These are phyloP conservation scores for Heliornis fulica DNA, from an alignment of 2,113 vertebrate species.

Conservation along the genomic window DNA sequence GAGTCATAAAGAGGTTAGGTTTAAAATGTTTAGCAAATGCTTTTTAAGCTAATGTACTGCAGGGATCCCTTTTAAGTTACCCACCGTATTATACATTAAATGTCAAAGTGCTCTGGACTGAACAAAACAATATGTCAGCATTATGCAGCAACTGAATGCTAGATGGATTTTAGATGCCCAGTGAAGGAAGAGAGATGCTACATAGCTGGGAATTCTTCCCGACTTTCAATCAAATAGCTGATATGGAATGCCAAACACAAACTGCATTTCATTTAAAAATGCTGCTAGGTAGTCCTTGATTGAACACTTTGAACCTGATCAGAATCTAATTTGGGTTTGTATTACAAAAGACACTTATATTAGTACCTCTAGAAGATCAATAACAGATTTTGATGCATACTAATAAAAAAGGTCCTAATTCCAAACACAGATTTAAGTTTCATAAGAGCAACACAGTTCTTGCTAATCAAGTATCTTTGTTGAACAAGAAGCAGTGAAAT, in stretches of 20 bases:
- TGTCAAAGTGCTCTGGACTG: conserved; percentile 21
- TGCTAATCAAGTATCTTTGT: conserved; percentile 39
- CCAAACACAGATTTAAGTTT: conserved; percentile 36
- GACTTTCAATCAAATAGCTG: conserved; percentile 63
- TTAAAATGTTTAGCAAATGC: background rate
- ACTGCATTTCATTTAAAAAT: conserved; percentile 65
- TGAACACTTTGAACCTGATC: conserved; percentile 61
- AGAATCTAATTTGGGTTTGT: conserved; percentile 60
- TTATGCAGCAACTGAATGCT: conserved; percentile 29
- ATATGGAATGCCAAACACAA: conserved; percentile 64
- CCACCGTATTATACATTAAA: background rate
- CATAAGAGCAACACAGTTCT: conserved; percentile 1
- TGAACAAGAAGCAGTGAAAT: conserved; percentile 31
- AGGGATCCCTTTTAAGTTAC: background rate
- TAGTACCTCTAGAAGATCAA: conserved; percentile 43
- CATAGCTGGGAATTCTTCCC: conserved; percentile 44
- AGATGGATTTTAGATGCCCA: conserved; percentile 21
- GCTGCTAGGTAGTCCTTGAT: conserved; percentile 50
- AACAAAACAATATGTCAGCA: conserved; percentile 12
- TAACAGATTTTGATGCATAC: conserved; percentile 62
- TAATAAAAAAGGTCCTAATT: conserved; percentile 56
- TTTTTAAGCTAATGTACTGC: conserved; percentile 7
- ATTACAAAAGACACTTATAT: conserved; percentile 36
- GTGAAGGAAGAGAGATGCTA: conserved; percentile 21
- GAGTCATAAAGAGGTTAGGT: background rate